phyloP scores from a whole-genome alignment of 2,888 invertebrate genomes.

The Hoplodrina blanda region DNA sequence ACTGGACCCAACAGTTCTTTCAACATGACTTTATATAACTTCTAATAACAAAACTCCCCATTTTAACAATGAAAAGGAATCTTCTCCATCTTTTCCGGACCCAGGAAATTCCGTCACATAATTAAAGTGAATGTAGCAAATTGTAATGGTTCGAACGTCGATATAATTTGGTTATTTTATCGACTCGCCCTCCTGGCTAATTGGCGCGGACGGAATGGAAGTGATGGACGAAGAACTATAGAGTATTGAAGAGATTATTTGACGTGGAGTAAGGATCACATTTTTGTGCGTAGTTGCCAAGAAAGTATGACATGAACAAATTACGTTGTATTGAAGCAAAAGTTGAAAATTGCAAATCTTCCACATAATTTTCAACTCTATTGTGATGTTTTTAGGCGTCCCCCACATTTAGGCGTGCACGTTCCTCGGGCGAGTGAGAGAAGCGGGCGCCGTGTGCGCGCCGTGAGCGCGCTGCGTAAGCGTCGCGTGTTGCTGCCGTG shows the following conservation, averaged over 20 bases:
- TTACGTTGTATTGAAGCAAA: no score
- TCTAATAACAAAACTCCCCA: neutral
- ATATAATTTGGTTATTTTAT: conserved; percentile 82
- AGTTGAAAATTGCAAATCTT: neutral
- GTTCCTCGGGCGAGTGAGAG: no score
- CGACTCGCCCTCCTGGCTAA: conserved; percentile 75
- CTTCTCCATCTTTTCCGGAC: neutral
- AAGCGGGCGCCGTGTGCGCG: no score
- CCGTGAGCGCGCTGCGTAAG: no score
- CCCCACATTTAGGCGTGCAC: no score
- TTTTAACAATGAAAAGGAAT: neutral
- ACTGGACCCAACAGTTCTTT: no score
- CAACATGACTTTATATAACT: no score
- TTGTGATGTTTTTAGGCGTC: no score
- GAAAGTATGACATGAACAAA: no score
- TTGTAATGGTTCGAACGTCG: conserved; percentile 62
- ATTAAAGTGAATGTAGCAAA: conserved; percentile 49
- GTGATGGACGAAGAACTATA: conserved; percentile 57
- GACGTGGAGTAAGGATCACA: accelerated
- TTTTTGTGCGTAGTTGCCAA: neutral
- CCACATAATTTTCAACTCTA: no score
- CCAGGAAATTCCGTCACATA: conserved; percentile 7
- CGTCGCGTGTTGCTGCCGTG: no score
- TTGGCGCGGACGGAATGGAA: conserved; percentile 76
- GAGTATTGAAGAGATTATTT: conserved; percentile 50